Evolutionary conservation across 2,888 invertebrate genomes (phyloP), one percentile per base, ranked within the genome.

Genomic region (Sycophila texana): DNA sequence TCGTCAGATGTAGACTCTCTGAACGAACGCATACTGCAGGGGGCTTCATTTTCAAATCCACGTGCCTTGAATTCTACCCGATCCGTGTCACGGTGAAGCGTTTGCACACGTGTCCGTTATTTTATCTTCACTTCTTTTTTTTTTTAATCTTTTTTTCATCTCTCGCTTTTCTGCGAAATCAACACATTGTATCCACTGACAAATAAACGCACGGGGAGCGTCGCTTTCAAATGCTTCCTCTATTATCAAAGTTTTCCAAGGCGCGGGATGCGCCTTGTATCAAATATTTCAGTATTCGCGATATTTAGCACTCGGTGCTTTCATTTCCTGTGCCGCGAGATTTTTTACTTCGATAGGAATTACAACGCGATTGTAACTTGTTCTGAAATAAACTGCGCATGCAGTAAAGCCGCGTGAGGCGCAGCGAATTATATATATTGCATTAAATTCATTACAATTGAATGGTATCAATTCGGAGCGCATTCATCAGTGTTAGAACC

Each of bases 1-100:
- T 72, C 22, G 60, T 18, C 73, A 72, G 72, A 60, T 60, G 77
- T 72, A 67, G 60, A 60, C 66, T 39, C 63, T 49, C 57, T 13
- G 57, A 71, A 55, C 20, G 20, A 58, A 51, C 66, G 72, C 71
- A 49, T 63, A 16, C 47, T 61, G 18, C 39, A 39, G 39, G 39
- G 4, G 18, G 66, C 26, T 57, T 26, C 55, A 13, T 39, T 74
- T n/a, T 65, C 18, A 47, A 39, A 14, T 67, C 71, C 72, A 66
- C 77, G 66, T 72, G 65, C 39, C 58, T 18, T 20, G 14, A 26
- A 26, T 26, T 47, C 18, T 49, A 65, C 65, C 16, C 47, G 57
- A 77, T 66, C 14, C 55, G 47, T 58, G 71, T 66, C 58, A 71
- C 13, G 71, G 66, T 22, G 61, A 18, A 14, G n/a, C 12, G 16